Conservation (phyloP, 2,797 vertebrate genomes). For the Leptoclinus maculatus region DNA sequence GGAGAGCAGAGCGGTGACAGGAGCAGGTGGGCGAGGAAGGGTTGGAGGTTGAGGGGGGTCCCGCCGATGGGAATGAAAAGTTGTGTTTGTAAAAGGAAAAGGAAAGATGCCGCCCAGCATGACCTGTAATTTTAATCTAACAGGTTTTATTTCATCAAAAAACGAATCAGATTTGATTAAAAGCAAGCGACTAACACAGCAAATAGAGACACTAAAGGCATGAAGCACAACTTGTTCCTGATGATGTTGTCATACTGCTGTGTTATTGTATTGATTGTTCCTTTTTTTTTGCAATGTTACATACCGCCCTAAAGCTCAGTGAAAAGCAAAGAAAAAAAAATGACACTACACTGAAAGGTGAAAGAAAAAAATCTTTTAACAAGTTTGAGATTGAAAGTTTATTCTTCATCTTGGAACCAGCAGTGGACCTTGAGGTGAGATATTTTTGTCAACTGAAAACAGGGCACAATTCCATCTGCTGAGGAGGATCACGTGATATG, state of each 20-base stretch:
- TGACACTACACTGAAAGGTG: background rate
- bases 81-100: background rate
- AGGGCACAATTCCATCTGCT: background rate
- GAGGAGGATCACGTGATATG: background rate
- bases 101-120: accelerated
- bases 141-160: background rate
- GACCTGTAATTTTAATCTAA: background rate
- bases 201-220: background rate
- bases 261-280: background rate
- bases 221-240: background rate
- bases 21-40: background rate
- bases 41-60: too few relatives aligned
- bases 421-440: background rate
- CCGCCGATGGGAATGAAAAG: background rate
- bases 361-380: background rate
- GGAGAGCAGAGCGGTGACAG: background rate
- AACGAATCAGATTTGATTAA: background rate
- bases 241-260: background rate
- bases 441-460: background rate
- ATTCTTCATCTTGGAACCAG: background rate
- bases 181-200: background rate
- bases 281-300: background rate
- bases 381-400: background rate
- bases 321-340: background rate
- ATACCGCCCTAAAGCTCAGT: background rate